Conservation (phyloP, 1,140 invertebrate species). For the Vanessa atalanta region DNA sequence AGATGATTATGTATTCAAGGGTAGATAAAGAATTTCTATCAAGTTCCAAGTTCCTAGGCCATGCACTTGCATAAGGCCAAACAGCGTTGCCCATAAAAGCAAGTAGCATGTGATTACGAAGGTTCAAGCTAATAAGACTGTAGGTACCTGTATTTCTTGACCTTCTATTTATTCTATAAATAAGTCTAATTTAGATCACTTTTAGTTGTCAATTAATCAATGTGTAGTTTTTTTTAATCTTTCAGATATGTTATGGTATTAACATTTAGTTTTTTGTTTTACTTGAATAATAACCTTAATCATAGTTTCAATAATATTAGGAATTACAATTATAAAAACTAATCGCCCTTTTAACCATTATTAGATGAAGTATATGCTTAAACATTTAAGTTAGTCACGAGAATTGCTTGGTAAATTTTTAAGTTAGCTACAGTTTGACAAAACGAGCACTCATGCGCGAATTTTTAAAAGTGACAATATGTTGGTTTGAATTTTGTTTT, state of each 20-base stretch:
- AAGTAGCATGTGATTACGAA: slow-evolving; percentile 44
- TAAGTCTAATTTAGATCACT: slow-evolving; percentile 17
- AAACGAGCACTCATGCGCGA: too few relatives aligned
- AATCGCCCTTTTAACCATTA: too few relatives aligned
- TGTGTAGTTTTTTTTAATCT: background rate
- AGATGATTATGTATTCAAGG: slow-evolving; percentile 43
- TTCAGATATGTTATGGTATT: background rate
- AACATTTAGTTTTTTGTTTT: too few relatives aligned
- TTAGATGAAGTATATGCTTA: too few relatives aligned
- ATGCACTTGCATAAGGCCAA: slow-evolving; percentile 49
- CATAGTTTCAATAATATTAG: too few relatives aligned
- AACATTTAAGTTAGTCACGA: too few relatives aligned
- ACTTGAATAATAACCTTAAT: too few relatives aligned
- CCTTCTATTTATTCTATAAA: slow-evolving; percentile 28
- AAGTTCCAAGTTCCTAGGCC: slow-evolving; percentile 37
- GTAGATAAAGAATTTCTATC: slow-evolving; percentile 53
- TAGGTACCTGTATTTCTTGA: slow-evolving; percentile 35
- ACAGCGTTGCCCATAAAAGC: slow-evolving; percentile 43
- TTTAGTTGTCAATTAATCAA: background rate
- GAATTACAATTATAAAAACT: too few relatives aligned
- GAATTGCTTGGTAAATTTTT: too few relatives aligned
- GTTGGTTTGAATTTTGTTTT: too few relatives aligned
- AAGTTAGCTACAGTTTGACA: too few relatives aligned
- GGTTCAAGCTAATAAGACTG: slow-evolving; percentile 38
- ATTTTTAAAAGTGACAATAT: too few relatives aligned